phyloP scores from a whole-genome alignment of 2,888 invertebrate genomes.

The Drosophila pseudotakahashii region DNA sequence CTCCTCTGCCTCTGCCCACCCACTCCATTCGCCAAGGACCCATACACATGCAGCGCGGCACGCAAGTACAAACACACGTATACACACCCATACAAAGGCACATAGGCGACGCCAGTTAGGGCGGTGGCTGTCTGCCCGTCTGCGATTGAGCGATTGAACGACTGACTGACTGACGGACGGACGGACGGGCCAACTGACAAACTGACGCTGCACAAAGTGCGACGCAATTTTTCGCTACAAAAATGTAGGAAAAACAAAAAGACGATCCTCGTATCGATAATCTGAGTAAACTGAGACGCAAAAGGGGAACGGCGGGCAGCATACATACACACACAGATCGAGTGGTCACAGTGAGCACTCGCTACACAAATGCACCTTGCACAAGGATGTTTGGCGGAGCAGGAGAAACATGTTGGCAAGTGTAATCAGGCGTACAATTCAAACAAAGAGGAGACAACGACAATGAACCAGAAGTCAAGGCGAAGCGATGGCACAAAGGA shows the following conservation, averaged over 20 bases:
- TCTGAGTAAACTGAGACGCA: conserved; percentile 32
- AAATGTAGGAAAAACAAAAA: conserved; percentile 45
- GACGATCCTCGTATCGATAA: conserved; percentile 52
- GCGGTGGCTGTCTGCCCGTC: conserved; percentile 71
- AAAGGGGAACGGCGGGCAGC: conserved; percentile 18
- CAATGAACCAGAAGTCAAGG: conserved; percentile 78
- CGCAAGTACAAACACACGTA: conserved; percentile 17
- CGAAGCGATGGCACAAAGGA: conserved; percentile 74
- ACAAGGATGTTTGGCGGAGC: conserved; percentile 58
- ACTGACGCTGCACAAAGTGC: conserved; percentile 59
- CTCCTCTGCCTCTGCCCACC: conserved; percentile 22
- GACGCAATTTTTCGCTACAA: conserved; percentile 60
- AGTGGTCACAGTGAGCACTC: conserved; percentile 24
- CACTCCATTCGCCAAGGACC: conserved; percentile 33
- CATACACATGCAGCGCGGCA: conserved; percentile 27
- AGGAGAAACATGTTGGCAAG: conserved; percentile 68
- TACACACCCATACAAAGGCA: conserved; percentile 46
- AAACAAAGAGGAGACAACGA: conserved; percentile 75
- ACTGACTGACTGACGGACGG: conserved; percentile 35
- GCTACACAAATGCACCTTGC: conserved; percentile 41
- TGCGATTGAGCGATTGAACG: conserved; percentile 40
- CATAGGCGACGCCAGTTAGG: conserved; percentile 73
- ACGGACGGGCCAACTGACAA: conserved; percentile 24
- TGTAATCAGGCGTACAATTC: conserved; percentile 73
- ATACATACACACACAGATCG: conserved; percentile 6